phyloP scores from a whole-genome alignment of 2,797 vertebrate genomes.

The Trachops cirrhosus region DNA sequence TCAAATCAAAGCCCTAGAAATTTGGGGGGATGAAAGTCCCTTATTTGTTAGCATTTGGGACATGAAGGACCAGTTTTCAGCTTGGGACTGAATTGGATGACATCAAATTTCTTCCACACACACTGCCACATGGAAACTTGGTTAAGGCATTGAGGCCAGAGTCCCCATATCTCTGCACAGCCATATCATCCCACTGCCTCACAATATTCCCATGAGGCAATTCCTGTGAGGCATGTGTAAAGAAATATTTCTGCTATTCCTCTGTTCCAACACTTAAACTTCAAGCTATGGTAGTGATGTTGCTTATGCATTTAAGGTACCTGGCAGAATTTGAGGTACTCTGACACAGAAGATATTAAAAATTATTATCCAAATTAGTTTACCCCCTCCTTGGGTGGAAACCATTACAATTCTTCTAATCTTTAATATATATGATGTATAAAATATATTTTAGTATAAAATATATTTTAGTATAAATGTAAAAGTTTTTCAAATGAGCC shows the following conservation, averaged over 20 bases:
- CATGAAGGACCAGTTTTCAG: neutral
- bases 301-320: neutral
- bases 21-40: neutral
- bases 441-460: conserved; percentile 51
- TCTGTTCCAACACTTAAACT: neutral
- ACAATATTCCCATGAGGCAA: neutral
- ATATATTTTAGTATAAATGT: conserved; percentile 66
- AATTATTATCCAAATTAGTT: neutral
- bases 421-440: conserved; percentile 21
- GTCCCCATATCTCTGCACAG: neutral
- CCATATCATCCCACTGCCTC: no score
- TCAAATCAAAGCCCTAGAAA: neutral
- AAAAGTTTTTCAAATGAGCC: conserved; percentile 61
- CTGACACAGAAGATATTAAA: neutral
- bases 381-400: neutral
- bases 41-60: neutral
- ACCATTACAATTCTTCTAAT: conserved; percentile 64
- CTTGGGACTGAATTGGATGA: neutral
- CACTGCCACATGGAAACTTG: neutral
- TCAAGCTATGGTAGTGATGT: neutral
- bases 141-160: neutral
- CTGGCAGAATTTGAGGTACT: neutral
- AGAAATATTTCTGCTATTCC: neutral
- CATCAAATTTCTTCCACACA: neutral
- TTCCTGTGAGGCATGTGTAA: neutral